Percentiles rank a stretch among this genome's conserved stretches.
Conservation (phyloP, 2,888 invertebrate genomes). For the Trichogramma evanescens region DNA sequence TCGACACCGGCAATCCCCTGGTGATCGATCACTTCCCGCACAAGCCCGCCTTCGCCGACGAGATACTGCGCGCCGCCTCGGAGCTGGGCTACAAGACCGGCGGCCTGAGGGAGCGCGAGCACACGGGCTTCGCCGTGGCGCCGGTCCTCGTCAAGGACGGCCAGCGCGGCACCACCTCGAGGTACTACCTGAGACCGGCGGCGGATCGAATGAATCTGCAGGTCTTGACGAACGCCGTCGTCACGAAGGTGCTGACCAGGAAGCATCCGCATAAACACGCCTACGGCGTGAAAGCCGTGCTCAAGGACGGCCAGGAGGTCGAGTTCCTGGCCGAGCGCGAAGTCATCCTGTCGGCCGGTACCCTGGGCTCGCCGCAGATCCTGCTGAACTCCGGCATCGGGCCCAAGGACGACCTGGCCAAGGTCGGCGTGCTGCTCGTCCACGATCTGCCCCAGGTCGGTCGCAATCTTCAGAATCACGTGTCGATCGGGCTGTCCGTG, state of each 20-base stretch:
- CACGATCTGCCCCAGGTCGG: conserved; percentile 40
- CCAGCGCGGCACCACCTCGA: conserved; percentile 49
- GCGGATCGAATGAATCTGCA: conserved; percentile 46
- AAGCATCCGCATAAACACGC: conserved; percentile 49
- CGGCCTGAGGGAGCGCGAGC: conserved; percentile 34
- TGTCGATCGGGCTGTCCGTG: conserved; percentile 31
- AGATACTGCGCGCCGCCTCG: conserved; percentile 33
- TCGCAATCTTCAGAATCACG: conserved; percentile 41
- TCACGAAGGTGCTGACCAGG: conserved; percentile 42
- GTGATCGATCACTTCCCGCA: conserved; percentile 38
- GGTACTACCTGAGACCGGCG: conserved; percentile 48
- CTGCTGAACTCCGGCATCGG: conserved; percentile 53
- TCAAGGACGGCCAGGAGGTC: conserved; percentile 40
- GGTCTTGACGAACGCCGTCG: conserved; percentile 49
- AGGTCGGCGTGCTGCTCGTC: conserved; percentile 32
- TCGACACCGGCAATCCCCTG: conserved; percentile 28
- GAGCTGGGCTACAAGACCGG: conserved; percentile 42
- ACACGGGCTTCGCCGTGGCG: conserved; percentile 45
- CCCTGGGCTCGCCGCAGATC: conserved; percentile 51
- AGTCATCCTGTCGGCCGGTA: conserved; percentile 51
- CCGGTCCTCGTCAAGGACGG: conserved; percentile 46
- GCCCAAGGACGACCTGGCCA: conserved; percentile 44
- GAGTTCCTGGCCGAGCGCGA: conserved; percentile 48
- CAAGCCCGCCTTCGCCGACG: conserved; percentile 33
- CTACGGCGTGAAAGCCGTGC: conserved; percentile 50